Evolutionary conservation across 1,140 invertebrate genomes (phyloP).

Genomic region (Drosophila bocqueti): DNA sequence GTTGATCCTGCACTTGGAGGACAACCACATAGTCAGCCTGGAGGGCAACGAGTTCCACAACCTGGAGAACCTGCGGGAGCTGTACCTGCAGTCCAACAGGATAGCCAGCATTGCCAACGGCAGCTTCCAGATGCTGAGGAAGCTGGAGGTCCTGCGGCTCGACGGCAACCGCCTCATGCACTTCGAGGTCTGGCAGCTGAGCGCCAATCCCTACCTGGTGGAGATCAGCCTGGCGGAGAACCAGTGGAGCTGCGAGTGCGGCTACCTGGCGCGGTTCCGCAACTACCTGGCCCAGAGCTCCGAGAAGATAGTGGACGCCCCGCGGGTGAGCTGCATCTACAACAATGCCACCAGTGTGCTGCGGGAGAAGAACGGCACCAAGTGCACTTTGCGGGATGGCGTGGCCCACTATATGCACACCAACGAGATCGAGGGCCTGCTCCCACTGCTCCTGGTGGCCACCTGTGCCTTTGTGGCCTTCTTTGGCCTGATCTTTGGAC

Average conservation of each 20-base stretch:
- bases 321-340: conserved; percentile 89
- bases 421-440: conserved; percentile 91
- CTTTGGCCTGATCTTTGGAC: conserved; percentile 90
- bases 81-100: conserved; percentile 95
- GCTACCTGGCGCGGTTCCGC: conserved; percentile 91
- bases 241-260: conserved; percentile 96
- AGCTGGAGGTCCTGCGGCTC: conserved; percentile 92
- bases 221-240: conserved; percentile 93
- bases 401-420: conserved; percentile 90
- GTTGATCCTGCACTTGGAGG: conserved; percentile 92
- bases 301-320: conserved; percentile 90
- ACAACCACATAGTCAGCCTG: conserved; percentile 92
- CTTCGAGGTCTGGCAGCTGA: conserved; percentile 92
- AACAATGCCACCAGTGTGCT: conserved; percentile 89
- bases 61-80: conserved; percentile 91
- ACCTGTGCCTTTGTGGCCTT: conserved; percentile 90
- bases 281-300: conserved; percentile 91
- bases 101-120: conserved; percentile 93
- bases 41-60: conserved; percentile 94
- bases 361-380: conserved; percentile 89
- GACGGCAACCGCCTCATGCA: conserved; percentile 93
- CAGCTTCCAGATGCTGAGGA: conserved; percentile 92
- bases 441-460: conserved; percentile 91
- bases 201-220: conserved; percentile 91
- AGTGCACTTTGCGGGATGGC: conserved; percentile 88